Base-by-base conservation (phyloP, 2,113 vertebrate genomes). In the Spilogale gracilis region DNA sequence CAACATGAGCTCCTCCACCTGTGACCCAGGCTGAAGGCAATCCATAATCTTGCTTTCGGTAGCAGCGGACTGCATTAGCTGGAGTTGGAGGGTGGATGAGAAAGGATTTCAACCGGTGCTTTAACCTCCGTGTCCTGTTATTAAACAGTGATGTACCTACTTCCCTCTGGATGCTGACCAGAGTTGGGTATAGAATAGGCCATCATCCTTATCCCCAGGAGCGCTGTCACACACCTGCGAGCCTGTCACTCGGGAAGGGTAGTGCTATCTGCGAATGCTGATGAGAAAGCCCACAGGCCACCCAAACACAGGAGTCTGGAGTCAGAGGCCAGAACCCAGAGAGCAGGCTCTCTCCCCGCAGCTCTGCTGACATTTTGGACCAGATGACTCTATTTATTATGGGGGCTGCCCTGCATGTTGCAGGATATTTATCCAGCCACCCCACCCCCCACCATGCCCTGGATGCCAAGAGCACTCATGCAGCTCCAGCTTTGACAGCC, bases 61-160 rank as follows among this genome's bases (percentile, higher is more conserved):
- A 56, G 21, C 69, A 27, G 30, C 67, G 78, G 69, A 85, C 27
- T 25, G n/a, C 54, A 48, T n/a, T 17, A 5, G 43, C 21, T 71
- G 52, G n/a, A 38, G 73, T 9, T 23, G 17, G 52, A 63, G 27
- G 10, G 8, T 52, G 32, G 12, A 18, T n/a, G 54, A 80, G 61
- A 86, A 86, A 54, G 45, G 21, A 13, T 61, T 71, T 60, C 43
- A 23, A 1, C 3, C 4, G 5, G 16, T 50, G 32, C 60, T 69
- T 78, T 27, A 30, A 21, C 7, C 23, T 78, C 67, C 23, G 1
- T 1, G 1, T 60, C 25, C 32, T 52, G 30, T 16, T 67, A 30
- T 43, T 18, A 7, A 81, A 89, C 32, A n/a, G 12, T 20, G 7
- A 5, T 0, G 1, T 13, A 30, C 3, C 0, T 5, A 30, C 58